These are phyloP conservation scores for Mylabris sibirica DNA, from an alignment of 2,888 invertebrate species.

Conservation along the genomic window DNA sequence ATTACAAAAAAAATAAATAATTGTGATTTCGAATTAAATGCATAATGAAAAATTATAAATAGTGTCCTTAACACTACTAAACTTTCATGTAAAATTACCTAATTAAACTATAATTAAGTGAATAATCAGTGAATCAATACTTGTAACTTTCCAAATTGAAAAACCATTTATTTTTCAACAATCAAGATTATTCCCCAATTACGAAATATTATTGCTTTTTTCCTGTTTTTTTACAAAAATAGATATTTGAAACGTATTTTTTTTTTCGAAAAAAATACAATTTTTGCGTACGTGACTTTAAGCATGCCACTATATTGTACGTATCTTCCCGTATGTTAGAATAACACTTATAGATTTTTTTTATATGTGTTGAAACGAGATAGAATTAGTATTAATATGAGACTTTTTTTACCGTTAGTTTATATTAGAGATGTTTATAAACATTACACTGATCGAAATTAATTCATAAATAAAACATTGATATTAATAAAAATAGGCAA, in stretches of 20 bases:
- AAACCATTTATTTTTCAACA: background rate
- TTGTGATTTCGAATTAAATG: no score
- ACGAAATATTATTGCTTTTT: background rate
- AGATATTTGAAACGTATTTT: background rate
- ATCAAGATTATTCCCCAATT: background rate
- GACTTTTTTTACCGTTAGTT: conserved; percentile 11
- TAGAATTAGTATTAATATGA: background rate
- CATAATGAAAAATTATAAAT: no score
- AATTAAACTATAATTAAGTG: no score
- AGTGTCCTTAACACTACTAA: no score
- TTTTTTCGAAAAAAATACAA: conserved; percentile 25
- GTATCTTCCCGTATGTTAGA: conserved; percentile 2
- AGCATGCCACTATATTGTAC: conserved; percentile 49
- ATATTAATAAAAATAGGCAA: background rate
- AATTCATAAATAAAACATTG: background rate
- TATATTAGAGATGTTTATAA: conserved; percentile 13
- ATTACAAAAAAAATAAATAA: no score
- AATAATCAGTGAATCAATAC: no score
- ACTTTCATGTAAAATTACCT: no score
- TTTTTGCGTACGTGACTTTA: conserved; percentile 62
- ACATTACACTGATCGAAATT: background rate
- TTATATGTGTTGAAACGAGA: conserved; percentile 17
- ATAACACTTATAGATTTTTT: background rate
- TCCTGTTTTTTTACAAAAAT: conserved; percentile 4
- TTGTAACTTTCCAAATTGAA: no score